A percentile compares a stretch with the other conserved stretches of the same genome.
phyloP scores from a whole-genome alignment of 2,113 vertebrate species.

The Verasper variegatus region DNA sequence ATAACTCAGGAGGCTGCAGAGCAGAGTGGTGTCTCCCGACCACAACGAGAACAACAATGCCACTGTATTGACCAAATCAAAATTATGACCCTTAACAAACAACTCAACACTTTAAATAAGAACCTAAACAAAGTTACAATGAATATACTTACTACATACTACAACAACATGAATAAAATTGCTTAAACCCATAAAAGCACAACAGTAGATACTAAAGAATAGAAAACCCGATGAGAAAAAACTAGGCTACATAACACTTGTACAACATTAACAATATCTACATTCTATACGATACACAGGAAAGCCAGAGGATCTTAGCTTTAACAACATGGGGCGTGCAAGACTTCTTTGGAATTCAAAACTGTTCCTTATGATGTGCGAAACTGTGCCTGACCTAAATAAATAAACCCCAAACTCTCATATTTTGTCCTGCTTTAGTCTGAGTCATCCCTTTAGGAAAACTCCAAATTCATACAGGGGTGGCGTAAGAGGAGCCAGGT shows the following conservation, averaged over 20 bases:
- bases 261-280: not conserved
- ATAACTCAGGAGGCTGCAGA: conserved; percentile 60
- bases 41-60: conserved; percentile 29
- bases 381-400: conserved; percentile 57
- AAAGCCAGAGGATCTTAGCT: conserved; percentile 1
- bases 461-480: conserved; percentile 44
- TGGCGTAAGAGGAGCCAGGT: conserved; percentile 42
- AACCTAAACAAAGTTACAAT: not conserved
- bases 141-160: too few species aligned
- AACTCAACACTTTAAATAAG: not conserved
- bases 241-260: not conserved
- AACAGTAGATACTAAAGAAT: not conserved
- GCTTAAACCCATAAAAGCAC: not conserved
- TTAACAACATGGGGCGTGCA: not conserved
- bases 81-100: not conserved
- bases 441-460: conserved; percentile 64
- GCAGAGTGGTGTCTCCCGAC: conserved; percentile 52
- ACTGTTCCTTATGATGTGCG: conserved; percentile 30
- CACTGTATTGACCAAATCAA: not conserved
- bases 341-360: conserved; percentile 37
- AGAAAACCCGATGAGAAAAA: not conserved
- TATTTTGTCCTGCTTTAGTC: conserved; percentile 13
- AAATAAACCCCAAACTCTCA: conserved; percentile 36
- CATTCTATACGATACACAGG: not conserved
- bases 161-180: not conserved